Evolutionary conservation across 2,888 invertebrate species (phyloP), one percentile per base, ranked within the genome.

Genomic region (Alsophila aescularia): DNA sequence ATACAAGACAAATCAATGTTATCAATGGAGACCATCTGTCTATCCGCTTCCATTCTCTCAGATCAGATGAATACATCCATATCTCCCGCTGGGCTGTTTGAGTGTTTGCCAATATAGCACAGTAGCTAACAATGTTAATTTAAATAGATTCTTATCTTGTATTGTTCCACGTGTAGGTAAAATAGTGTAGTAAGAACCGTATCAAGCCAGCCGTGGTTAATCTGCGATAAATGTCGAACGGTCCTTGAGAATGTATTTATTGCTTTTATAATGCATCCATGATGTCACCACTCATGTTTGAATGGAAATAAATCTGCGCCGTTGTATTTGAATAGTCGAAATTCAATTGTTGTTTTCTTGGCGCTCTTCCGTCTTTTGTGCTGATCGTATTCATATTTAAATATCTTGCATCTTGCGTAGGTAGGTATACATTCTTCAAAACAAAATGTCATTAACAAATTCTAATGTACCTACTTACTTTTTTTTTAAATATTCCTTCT

Each of bases 201-300:
- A 75, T 73, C 77, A 73, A 76, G 55, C 67, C 64, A 67, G 62
- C 73, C 82, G 73, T 81, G 67, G 69, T 82, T 83, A 87, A 88
- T 87, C 78, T 65, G 71, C 69, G 74, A 81, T 86, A 81, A 82
- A 82, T 81, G 79, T 77, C 76, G 64, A 56, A 55, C 57, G 62
- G 62, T 65, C 79, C 82, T 81, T 82, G 77, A 74, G 72, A 72
- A 61, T 66, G 69, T 72, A 72, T 62, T 67, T 69, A 69, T 71
- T 66, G 65, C 62, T 48, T 41, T 53, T 50, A 65, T 69, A 63
- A 57, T 54, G 66, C 62, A 60, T 56, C 62, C 67, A 49, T 62
- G 63, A 65, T 63, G 55, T 60, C 61, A 63, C 51, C 56, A 29
- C 35, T 37, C 41, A 52, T 51, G 49, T 43, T 47, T 54, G 32